phyloP scores from a whole-genome alignment of 1,140 invertebrate species.

The Brachionus asplanchnoidis region DNA sequence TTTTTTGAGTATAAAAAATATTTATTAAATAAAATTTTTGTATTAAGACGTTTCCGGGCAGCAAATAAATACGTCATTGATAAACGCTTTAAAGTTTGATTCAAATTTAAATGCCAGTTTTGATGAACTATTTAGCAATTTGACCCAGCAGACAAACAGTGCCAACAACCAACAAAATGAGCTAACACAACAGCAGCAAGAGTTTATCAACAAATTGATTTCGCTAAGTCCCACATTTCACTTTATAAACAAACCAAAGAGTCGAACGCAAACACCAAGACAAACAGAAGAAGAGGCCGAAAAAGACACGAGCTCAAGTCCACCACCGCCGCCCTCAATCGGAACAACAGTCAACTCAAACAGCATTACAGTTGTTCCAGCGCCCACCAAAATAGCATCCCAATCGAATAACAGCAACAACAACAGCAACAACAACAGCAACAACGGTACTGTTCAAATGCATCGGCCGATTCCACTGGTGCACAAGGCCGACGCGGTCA shows the following conservation, averaged over 20 bases:
- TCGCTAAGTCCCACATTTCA: constrained; percentile 19
- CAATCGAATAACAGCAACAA: not conserved
- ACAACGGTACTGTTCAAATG: not conserved
- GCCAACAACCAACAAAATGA: not conserved
- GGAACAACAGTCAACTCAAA: not conserved
- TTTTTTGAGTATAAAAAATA: too few species aligned
- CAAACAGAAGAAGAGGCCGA: not conserved
- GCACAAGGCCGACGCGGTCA: constrained; percentile 18
- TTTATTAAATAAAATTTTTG: not conserved
- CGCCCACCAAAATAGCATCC: not conserved
- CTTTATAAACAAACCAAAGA: constrained; percentile 16
- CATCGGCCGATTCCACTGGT: constrained; percentile 22
- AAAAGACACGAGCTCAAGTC: constrained; percentile 32
- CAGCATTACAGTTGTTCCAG: not conserved
- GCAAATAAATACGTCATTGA: constrained; percentile 15
- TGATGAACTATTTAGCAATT: not conserved
- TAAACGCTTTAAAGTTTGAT: constrained; percentile 33
- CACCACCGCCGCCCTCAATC: constrained; percentile 27
- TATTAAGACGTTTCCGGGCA: not conserved
- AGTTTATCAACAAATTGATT: constrained; percentile 11
- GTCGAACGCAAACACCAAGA: not conserved
- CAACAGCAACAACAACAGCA: too few species aligned
- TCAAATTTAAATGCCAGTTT: not conserved
- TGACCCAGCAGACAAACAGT: not conserved
- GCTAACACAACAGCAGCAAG: not conserved